Base-by-base conservation (phyloP, 2,113 vertebrate species). In the Xerus inauris region DNA sequence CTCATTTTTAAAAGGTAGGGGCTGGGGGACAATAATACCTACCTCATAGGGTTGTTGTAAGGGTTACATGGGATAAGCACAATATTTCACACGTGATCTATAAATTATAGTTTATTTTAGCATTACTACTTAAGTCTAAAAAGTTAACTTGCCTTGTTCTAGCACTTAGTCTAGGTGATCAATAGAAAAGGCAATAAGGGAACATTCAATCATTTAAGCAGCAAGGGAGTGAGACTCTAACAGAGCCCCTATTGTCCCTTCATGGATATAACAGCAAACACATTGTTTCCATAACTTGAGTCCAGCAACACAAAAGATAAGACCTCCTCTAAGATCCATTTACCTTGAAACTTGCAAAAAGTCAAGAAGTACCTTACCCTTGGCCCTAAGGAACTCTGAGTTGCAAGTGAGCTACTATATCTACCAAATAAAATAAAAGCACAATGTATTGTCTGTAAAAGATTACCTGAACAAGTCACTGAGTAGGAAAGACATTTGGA, bases 381-480 rank as follows among this genome's bases (percentile, higher is more conserved):
- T 94, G 32, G 12, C 65, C 77, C 94, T 87, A 95, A 69, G 22
- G 57, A 51, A 87, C 45, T 94, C 40, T 54, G 62, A 97, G 82
- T 84, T 83, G 24, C 91, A 95, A 94, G 72, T 77, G 94, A 87
- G 81, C 38, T 12, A 67, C 10, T 3, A 32, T 73, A 38, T 91
- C n/a, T 73, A 88, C 13, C 69, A 97, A 92, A 89, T 62, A 87
- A 94, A 95, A 96, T 88, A 91, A 96, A 97, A 89, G 64, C 30
- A 94, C 49, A 95, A 89, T 73, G 93, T 40, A 85, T 26, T 71
- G 28, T 64, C 94, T 93, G 82, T 75, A 77, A 90, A 94, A 93
- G 19, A 93, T 49, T 75, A 86, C 24, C 17, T 47, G 95, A 95
- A 93, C 80, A 95, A 93, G 35, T 94, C 54, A 14, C 11, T 93